phyloP scores from a whole-genome alignment of 2,797 vertebrate genomes.

The Psittacula echo region DNA sequence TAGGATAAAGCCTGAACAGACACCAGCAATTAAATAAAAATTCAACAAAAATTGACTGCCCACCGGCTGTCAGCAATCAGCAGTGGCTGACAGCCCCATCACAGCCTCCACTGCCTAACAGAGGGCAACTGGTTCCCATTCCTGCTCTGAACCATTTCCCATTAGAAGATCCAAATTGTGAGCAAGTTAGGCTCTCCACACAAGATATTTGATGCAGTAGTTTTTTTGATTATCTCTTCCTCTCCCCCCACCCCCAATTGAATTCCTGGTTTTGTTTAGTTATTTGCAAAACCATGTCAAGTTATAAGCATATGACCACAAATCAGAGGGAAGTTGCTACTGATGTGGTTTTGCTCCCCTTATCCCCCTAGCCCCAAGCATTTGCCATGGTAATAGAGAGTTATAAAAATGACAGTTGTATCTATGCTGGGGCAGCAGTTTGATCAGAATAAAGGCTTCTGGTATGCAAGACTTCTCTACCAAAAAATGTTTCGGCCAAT shows the following conservation, averaged over 20 bases:
- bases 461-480: conserved; percentile 43
- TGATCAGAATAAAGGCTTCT: conserved; percentile 46
- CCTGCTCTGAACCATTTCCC: conserved; percentile 16
- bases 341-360: conserved; percentile 63
- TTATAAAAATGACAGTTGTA: conserved; percentile 48
- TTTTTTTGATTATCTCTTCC: neutral
- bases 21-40: conserved; percentile 53
- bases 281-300: conserved; percentile 68
- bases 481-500: conserved; percentile 47
- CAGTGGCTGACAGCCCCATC: neutral
- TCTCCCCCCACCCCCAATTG: neutral
- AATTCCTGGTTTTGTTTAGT: conserved; percentile 65
- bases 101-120: neutral
- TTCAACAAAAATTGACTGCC: neutral
- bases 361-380: neutral
- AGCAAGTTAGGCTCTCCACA: conserved; percentile 12
- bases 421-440: conserved; percentile 38
- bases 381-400: conserved; percentile 37
- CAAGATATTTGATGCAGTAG: conserved; percentile 11
- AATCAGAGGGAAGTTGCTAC: conserved; percentile 66
- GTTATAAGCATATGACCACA: conserved; percentile 50
- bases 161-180: neutral
- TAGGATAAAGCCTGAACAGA: conserved; percentile 22
- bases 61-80: neutral
- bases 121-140: conserved; percentile 8